Evolutionary conservation across 1,140 invertebrate species (phyloP).

Genomic region (Drosophila seguyi): DNA sequence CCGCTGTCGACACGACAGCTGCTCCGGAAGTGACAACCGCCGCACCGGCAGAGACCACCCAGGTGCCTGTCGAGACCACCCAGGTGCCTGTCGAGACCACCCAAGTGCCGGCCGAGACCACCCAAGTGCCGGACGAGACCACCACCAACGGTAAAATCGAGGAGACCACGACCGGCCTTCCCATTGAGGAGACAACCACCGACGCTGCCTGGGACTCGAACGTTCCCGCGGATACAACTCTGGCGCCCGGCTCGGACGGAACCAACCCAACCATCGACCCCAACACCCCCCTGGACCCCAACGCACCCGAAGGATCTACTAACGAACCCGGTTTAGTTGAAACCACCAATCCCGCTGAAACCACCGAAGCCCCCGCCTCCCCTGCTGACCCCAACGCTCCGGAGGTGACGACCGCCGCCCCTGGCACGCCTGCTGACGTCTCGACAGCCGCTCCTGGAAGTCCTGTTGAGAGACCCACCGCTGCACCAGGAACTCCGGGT

Average conservation of each 20-base stretch:
- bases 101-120: slow-evolving; percentile 10
- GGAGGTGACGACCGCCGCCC: slow-evolving; percentile 9
- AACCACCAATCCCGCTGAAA: slow-evolving; percentile 30
- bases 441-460: slow-evolving; percentile 5
- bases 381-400: slow-evolving; percentile 16
- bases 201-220: slow-evolving; percentile 18
- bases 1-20: slow-evolving; percentile 10
- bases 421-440: slow-evolving; percentile 8
- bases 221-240: slow-evolving; percentile 21
- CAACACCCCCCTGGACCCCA: slow-evolving; percentile 32
- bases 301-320: slow-evolving; percentile 29
- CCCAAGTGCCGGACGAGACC: slow-evolving; percentile 8
- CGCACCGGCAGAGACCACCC: slow-evolving; percentile 18
- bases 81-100: slow-evolving; percentile 16
- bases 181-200: slow-evolving; percentile 23
- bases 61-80: slow-evolving; percentile 18
- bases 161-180: slow-evolving; percentile 28
- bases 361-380: slow-evolving; percentile 5
- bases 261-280: slow-evolving; percentile 36
- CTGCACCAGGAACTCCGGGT: slow-evolving; percentile 9
- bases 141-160: slow-evolving; percentile 14
- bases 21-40: slow-evolving; percentile 25
- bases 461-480: background rate
- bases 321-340: slow-evolving; percentile 24
- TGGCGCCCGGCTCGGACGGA: background rate